Conservation (phyloP, 2,797 vertebrate genomes). For the Antennarius maculatus region DNA sequence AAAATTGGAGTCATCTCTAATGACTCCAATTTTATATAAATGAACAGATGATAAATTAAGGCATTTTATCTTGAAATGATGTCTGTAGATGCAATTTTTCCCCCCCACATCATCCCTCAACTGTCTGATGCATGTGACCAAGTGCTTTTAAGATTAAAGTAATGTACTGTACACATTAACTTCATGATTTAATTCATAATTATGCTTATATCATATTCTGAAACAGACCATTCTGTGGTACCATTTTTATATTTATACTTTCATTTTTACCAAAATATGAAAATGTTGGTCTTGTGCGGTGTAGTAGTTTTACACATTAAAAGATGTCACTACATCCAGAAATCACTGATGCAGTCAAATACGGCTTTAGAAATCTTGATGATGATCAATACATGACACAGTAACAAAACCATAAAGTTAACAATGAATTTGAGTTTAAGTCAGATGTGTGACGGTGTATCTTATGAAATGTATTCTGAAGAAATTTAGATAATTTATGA, state of each 20-base stretch:
- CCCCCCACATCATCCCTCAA: background rate
- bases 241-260: too few species aligned
- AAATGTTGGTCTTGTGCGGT: too few species aligned
- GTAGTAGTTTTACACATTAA: too few species aligned
- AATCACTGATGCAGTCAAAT: too few species aligned
- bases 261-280: too few species aligned
- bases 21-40: background rate
- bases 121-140: background rate
- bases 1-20: slow-evolving; percentile 42
- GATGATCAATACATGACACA: background rate
- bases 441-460: background rate
- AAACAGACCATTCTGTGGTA: too few species aligned
- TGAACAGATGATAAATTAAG: background rate
- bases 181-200: too few species aligned
- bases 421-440: background rate
- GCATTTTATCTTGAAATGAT: slow-evolving; percentile 7
- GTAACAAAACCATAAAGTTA: background rate
- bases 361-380: background rate
- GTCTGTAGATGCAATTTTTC: background rate
- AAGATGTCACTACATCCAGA: too few species aligned
- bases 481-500: too few species aligned
- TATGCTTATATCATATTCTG: too few species aligned
- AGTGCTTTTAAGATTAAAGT: too few species aligned
- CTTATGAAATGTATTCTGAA: background rate
- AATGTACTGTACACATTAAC: too few species aligned